Evolutionary conservation across 2,888 invertebrate species (phyloP).

Genomic region (Pogonocherus hispidulus): DNA sequence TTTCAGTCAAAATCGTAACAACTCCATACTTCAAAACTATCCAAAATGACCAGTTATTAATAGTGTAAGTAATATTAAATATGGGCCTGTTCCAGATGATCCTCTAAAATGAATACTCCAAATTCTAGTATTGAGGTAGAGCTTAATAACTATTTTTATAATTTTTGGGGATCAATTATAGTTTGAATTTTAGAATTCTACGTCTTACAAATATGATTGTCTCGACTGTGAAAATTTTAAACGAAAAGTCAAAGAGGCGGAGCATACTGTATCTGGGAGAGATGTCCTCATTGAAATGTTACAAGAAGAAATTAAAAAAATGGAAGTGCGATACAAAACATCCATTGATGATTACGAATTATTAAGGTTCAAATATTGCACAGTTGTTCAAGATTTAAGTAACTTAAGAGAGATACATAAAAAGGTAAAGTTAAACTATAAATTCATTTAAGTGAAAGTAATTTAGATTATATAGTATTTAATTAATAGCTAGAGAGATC

Average conservation of each 20-base stretch:
- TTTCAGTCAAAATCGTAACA: neutral
- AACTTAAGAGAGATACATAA: slow-evolving; percentile 40
- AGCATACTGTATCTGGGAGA: slow-evolving; percentile 37
- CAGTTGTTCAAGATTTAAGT: slow-evolving; percentile 37
- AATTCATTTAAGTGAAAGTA: neutral
- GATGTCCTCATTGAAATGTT: slow-evolving; percentile 43
- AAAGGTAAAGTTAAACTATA: slow-evolving; percentile 31
- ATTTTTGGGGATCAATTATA: neutral
- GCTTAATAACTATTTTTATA: neutral
- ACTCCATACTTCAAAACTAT: neutral
- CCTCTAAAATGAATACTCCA: slow-evolving; percentile 10
- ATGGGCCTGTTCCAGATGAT: neutral
- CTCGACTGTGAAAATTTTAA: slow-evolving; percentile 37
- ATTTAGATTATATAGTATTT: neutral
- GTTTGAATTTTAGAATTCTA: neutral
- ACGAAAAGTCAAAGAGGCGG: slow-evolving; percentile 38
- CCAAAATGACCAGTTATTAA: slow-evolving; percentile 3
- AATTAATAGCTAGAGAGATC: slow-evolving; percentile 29
- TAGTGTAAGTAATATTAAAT: neutral
- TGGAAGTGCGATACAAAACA: slow-evolving; percentile 36
- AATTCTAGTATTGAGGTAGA: slow-evolving; percentile 1
- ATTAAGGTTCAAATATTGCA: slow-evolving; percentile 39
- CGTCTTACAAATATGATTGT: slow-evolving; percentile 25
- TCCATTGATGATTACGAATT: slow-evolving; percentile 44
- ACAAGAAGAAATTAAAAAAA: slow-evolving; percentile 43